These are phyloP conservation scores for Tipula unca DNA, from an alignment of 2,888 invertebrate species.

Conservation along the genomic window DNA sequence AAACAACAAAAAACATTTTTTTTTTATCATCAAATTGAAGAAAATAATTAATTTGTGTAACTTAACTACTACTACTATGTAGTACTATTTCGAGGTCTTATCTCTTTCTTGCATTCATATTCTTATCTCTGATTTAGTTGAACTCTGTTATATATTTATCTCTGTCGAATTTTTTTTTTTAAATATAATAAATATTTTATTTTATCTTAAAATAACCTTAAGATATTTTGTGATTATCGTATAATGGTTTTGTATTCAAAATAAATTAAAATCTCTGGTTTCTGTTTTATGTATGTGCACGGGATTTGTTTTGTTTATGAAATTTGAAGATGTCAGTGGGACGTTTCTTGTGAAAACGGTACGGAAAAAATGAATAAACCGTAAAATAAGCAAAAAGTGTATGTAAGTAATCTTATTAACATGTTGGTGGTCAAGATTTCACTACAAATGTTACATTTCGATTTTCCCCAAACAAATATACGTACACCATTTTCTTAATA, in stretches of 20 bases:
- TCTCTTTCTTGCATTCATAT: not conserved
- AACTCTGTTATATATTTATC: not conserved
- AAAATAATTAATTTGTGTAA: not conserved
- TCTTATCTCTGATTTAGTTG: not conserved
- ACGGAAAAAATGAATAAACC: not conserved
- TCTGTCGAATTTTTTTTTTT: not conserved
- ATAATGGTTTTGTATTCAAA: not conserved
- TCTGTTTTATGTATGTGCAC: not conserved
- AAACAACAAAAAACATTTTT: not conserved
- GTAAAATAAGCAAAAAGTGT: not conserved
- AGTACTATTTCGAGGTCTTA: not conserved
- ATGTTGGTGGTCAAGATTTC: not conserved
- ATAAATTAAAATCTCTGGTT: not conserved
- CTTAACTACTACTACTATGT: too few relatives aligned
- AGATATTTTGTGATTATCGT: not conserved
- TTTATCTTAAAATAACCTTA: conserved; percentile 14
- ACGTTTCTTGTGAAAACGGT: not conserved
- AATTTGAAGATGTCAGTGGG: conserved; percentile 8
- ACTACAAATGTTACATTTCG: not conserved
- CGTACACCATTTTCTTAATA: not conserved
- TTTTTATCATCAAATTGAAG: not conserved
- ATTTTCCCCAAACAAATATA: not conserved
- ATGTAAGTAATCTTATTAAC: not conserved
- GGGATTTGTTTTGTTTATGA: not conserved
- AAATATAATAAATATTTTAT: not conserved